phyloP scores from a whole-genome alignment of 2,888 invertebrate genomes.

The Hydrotaea cyrtoneurina region DNA sequence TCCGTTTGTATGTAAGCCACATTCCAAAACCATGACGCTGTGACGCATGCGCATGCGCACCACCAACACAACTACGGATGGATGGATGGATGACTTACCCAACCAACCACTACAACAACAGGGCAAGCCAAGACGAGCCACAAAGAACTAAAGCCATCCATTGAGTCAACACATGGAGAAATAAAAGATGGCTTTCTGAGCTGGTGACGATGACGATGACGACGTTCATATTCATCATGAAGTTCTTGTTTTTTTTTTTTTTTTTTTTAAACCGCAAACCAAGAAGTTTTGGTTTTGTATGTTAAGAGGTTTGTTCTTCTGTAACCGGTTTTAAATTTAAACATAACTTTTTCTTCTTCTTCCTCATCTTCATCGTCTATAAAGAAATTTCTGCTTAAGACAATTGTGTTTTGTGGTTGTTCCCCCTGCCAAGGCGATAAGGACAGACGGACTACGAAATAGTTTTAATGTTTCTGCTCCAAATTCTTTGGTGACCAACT shows the following conservation, averaged over 20 bases:
- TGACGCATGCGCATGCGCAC: conserved; percentile 66
- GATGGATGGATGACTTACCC: conserved; percentile 43
- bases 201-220: conserved; percentile 19
- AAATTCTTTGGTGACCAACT: conserved; percentile 59
- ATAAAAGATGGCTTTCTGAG: conserved; percentile 48
- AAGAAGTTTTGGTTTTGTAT: conserved; percentile 28
- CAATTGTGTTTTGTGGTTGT: background rate
- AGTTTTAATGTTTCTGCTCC: conserved; percentile 59
- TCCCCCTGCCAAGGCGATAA: too few relatives aligned
- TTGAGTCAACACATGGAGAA: background rate
- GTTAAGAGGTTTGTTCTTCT: conserved; percentile 14
- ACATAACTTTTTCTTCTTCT: background rate
- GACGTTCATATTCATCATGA: conserved; percentile 8
- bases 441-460: background rate
- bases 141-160: conserved; percentile 53
- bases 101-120: conserved; percentile 57
- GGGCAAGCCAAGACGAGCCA: conserved; percentile 69
- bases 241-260: conserved; percentile 27
- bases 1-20: conserved; percentile 23
- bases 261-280: conserved; percentile 5
- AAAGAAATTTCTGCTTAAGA: conserved; percentile 45
- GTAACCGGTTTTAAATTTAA: conserved; percentile 49
- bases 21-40: conserved; percentile 77
- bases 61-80: conserved; percentile 39
- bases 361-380: too few relatives aligned